These are phyloP conservation scores for Sapayoa aenigma DNA, from an alignment of 2,113 vertebrate genomes.

Conservation along the genomic window DNA sequence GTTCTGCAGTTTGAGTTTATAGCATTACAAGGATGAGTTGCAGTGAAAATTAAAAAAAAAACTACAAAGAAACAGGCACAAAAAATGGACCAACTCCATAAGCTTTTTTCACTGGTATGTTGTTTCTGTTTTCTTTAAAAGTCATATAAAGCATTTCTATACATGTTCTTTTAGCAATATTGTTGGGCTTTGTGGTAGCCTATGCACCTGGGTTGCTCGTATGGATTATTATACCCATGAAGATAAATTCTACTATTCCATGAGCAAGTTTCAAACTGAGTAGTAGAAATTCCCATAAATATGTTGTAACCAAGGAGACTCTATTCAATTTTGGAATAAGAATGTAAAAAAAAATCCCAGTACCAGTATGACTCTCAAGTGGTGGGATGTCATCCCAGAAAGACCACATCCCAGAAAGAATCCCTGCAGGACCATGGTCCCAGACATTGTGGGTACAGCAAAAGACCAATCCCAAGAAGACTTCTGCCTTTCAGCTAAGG, in stretches of 20 bases:
- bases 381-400: background rate
- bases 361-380: background rate
- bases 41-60: background rate
- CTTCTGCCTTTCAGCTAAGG: fast-evolving
- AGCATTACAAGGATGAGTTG: background rate
- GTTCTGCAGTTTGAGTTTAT: background rate
- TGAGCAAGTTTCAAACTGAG: background rate
- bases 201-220: background rate
- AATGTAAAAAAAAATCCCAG: background rate
- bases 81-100: background rate
- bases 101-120: background rate
- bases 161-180: background rate
- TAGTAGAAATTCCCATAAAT: background rate
- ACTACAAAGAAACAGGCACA: background rate
- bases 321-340: background rate
- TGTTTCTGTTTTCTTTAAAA: background rate
- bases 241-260: background rate
- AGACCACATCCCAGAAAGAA: background rate
- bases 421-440: background rate
- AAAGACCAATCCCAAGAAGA: background rate
- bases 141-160: background rate
- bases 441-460: background rate
- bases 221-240: background rate
- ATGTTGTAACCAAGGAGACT: background rate
- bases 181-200: background rate